These are phyloP conservation scores for Hydrolagus affinis DNA, from an alignment of 2,113 vertebrate genomes.

Conservation along the genomic window DNA sequence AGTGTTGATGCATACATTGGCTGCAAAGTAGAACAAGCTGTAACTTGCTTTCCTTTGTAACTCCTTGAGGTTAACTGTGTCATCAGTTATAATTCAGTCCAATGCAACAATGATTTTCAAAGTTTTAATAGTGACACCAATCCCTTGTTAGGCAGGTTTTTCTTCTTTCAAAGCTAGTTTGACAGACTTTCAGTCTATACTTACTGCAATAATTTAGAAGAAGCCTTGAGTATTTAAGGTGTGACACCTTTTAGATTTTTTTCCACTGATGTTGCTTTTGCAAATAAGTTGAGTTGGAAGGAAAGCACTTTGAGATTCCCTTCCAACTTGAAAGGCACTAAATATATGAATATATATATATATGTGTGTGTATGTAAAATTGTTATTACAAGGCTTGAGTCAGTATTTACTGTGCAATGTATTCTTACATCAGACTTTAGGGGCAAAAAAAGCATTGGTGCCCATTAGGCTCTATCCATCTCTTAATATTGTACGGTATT, in stretches of 20 bases:
- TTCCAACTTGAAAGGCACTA: too few relatives aligned
- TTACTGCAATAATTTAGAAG: neutral
- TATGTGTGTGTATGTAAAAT: too few relatives aligned
- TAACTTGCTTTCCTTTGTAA: neutral
- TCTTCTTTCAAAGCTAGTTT: neutral
- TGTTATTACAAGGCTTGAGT: too few relatives aligned
- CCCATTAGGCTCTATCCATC: too few relatives aligned
- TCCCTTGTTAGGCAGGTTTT: slow-evolving; percentile 8
- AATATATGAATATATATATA: too few relatives aligned
- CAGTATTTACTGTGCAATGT: too few relatives aligned
- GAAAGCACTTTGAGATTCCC: too few relatives aligned
- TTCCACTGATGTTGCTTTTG: neutral
- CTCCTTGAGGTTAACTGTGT: neutral
- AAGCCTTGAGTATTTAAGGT: neutral
- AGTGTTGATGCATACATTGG: neutral
- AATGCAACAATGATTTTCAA: neutral
- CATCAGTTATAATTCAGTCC: neutral
- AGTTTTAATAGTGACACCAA: neutral
- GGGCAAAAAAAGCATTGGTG: too few relatives aligned
- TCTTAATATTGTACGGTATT: too few relatives aligned
- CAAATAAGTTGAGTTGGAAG: neutral
- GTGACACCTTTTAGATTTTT: neutral
- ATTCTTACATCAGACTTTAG: too few relatives aligned
- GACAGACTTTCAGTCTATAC: neutral
- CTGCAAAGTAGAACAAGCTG: slow-evolving; percentile 5